Conservation (phyloP, 1,140 invertebrate species). For the Drosophila tristis region DNA sequence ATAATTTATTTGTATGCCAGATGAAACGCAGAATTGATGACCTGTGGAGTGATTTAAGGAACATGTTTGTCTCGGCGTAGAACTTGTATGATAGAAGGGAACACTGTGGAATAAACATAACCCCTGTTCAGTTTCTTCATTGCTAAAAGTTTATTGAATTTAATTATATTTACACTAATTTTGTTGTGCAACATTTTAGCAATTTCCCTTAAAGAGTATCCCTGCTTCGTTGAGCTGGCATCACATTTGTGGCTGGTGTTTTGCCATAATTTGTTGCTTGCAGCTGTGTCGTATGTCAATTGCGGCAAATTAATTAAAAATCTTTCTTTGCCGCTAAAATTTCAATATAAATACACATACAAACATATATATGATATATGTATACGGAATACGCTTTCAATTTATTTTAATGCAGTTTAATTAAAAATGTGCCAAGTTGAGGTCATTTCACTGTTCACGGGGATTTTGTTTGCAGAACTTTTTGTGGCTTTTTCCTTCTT, state of each 20-base stretch:
- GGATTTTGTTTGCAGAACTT: constrained; percentile 40
- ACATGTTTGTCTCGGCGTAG: too few species aligned
- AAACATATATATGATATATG: constrained; percentile 20
- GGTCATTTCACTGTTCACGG: constrained; percentile 42
- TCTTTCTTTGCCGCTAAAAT: constrained; percentile 34
- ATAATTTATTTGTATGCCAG: too few species aligned
- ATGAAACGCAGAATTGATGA: too few species aligned
- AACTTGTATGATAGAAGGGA: too few species aligned
- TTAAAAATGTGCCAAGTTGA: constrained; percentile 65
- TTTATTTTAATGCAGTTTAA: constrained; percentile 72
- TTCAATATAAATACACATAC: constrained; percentile 35
- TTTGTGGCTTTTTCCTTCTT: constrained; percentile 16
- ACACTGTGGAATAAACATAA: too few species aligned
- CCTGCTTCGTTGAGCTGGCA: background rate
- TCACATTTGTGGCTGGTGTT: background rate
- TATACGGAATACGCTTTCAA: constrained; percentile 30
- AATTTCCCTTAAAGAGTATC: background rate
- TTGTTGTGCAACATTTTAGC: too few species aligned
- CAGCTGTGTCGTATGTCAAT: constrained; percentile 25
- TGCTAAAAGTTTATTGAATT: too few species aligned
- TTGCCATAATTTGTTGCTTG: constrained; percentile 16
- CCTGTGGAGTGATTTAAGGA: too few species aligned
- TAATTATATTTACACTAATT: too few species aligned
- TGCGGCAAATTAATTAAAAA: constrained; percentile 61
- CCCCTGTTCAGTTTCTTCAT: too few species aligned